Conservation (phyloP, 2,888 invertebrate genomes). For the Azorinus chamasolen region DNA sequence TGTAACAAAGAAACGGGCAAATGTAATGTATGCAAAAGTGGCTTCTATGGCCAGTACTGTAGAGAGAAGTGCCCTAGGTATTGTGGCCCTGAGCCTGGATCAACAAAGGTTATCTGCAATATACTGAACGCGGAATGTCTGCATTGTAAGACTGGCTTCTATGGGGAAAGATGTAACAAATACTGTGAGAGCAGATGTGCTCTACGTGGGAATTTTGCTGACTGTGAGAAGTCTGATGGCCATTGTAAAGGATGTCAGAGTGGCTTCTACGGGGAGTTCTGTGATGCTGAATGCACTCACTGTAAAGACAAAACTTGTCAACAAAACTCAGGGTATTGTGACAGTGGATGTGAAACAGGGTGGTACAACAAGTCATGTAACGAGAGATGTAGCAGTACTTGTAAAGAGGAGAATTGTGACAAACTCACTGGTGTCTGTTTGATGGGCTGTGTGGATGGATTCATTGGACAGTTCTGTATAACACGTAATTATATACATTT, state of each 20-base stretch:
- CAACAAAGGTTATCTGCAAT: not conserved
- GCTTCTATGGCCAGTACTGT: conserved; percentile 40
- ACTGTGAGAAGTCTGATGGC: conserved; percentile 30
- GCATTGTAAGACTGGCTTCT: conserved; percentile 30
- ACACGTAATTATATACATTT: conserved; percentile 15
- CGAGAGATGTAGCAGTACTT: conserved; percentile 43
- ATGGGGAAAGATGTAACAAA: conserved; percentile 24
- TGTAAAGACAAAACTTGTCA: conserved; percentile 39
- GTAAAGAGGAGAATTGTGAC: conserved; percentile 35
- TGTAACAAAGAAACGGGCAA: conserved; percentile 35
- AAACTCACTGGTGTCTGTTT: conserved; percentile 28
- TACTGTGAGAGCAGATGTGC: conserved; percentile 23
- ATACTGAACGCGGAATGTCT: conserved; percentile 40
- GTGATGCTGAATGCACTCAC: conserved; percentile 18
- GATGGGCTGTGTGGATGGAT: conserved; percentile 38
- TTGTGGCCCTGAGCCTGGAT: conserved; percentile 36
- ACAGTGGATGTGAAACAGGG: conserved; percentile 37
- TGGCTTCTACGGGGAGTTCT: conserved; percentile 37
- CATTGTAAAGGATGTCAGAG: conserved; percentile 20
- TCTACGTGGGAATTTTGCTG: not conserved
- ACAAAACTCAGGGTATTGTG: conserved; percentile 36
- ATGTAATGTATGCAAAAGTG: conserved; percentile 39
- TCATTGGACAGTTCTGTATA: conserved; percentile 36
- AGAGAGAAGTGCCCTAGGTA: conserved; percentile 32
- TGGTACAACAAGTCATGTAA: conserved; percentile 41